Evolutionary conservation across 2,888 invertebrate genomes (phyloP), one percentile per base, ranked within the genome.

Genomic region (Caenorhabditis japonica): DNA sequence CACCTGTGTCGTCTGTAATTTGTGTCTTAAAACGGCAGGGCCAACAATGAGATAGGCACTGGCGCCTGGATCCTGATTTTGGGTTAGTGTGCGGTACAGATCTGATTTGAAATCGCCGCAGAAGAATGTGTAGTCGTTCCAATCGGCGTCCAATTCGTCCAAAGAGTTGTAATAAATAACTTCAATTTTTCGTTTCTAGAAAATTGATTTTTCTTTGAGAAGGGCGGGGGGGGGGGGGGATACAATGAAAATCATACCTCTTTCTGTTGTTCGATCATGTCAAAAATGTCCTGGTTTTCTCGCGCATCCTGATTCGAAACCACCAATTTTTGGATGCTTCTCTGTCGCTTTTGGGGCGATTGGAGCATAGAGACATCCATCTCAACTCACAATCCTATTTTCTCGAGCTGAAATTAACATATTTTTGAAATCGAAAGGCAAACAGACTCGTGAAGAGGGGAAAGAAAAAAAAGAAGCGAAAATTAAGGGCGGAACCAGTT

Each of bases 361-460:
- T 69, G 68, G 51, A 70, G 13, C 58, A 70, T 59, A 39, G 75
- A 69, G 38, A 52, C 46, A 55, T 75, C 75, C 64, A 75, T 69
- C 61, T 55, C 51, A 51, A 44, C 43, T 36, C 25, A 30, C 66
- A 66, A 66, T 56, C 36, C 3, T 30, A 34, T 25, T 49, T 56
- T 56, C 36, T 27, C 52, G 52, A 47, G 33, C 33, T 49, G 30
- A n/a, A 43, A 52, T 25, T 34, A 17, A 4, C 23, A 21, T 49
- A 1, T 19, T 30, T 33, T 43, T 34, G 51, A n/a, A n/a, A n/a
- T n/a, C n/a, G n/a, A n/a, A n/a, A n/a, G n/a, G n/a, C n/a, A n/a
- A n/a, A n/a, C n/a, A n/a, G n/a, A n/a, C n/a, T n/a, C n/a, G n/a
- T n/a, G n/a, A n/a, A n/a, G n/a, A n/a, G n/a, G 13, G 15, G 10